phyloP scores from a whole-genome alignment of 2,797 vertebrate species.

The Hypotaenidia okinawae region DNA sequence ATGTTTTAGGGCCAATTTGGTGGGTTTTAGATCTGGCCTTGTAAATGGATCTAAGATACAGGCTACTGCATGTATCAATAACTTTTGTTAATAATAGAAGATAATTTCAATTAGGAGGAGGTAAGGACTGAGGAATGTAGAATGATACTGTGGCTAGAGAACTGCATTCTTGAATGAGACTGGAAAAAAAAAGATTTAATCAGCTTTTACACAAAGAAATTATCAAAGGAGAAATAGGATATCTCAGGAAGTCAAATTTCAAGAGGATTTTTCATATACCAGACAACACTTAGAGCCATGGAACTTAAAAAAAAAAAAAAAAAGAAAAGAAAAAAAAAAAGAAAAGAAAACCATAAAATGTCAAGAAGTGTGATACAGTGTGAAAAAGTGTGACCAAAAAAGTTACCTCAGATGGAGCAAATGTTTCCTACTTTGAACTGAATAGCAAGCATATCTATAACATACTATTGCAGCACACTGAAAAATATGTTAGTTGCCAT shows the following conservation, averaged over 20 bases:
- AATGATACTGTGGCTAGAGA: not conserved
- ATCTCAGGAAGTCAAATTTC: not conserved
- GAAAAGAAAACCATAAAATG: not conserved
- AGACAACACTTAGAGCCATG: not conserved
- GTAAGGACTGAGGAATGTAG: not conserved
- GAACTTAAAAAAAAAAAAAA: not conserved
- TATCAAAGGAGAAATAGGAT: not conserved
- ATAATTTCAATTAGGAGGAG: not conserved
- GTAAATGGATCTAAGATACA: not conserved
- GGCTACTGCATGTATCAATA: not conserved
- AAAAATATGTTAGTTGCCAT: conserved; percentile 58
- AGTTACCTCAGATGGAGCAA: conserved; percentile 5
- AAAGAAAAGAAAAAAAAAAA: too few relatives aligned
- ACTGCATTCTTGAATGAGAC: too few relatives aligned
- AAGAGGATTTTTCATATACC: not conserved
- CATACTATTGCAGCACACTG: conserved; percentile 26
- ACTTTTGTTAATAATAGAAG: not conserved
- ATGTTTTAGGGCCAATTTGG: not conserved
- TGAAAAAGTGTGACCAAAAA: not conserved
- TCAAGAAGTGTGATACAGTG: not conserved
- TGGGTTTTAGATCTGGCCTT: not conserved
- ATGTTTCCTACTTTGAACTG: not conserved
- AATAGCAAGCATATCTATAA: conserved; percentile 35
- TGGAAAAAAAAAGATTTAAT: too few relatives aligned
- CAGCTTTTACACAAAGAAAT: not conserved